A percentile compares a stretch with the other conserved stretches of the same genome.
Evolutionary conservation across 2,113 vertebrate species (phyloP).

Genomic region (Thymallus thymallus): DNA sequence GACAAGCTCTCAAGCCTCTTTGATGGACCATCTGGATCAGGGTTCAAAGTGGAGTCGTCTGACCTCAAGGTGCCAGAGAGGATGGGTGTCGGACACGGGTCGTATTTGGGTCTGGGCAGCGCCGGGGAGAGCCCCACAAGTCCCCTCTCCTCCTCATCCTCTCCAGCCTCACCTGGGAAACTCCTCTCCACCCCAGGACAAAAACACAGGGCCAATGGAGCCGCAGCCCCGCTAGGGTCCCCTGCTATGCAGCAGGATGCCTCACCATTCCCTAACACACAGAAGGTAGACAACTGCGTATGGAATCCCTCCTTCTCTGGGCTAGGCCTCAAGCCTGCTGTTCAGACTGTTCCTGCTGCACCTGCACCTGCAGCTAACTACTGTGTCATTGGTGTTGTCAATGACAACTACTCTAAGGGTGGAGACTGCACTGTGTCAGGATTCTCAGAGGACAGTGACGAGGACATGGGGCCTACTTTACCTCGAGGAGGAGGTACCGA

Average conservation of each 20-base stretch:
- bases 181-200: slow-evolving; percentile 19
- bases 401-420: slow-evolving; percentile 38
- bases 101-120: slow-evolving; percentile 54
- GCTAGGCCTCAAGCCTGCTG: slow-evolving; percentile 14
- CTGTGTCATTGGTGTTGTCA: slow-evolving; percentile 24
- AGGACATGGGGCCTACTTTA: slow-evolving; percentile 32
- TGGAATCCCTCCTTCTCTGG: slow-evolving; percentile 65
- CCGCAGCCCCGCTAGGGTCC: not conserved
- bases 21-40: slow-evolving; percentile 44
- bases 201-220: slow-evolving; percentile 46
- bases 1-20: slow-evolving; percentile 78
- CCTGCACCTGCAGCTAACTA: slow-evolving; percentile 1
- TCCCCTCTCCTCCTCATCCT: slow-evolving; percentile 52
- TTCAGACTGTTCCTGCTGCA: not conserved
- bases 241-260: not conserved
- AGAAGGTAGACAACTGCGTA: slow-evolving; percentile 50
- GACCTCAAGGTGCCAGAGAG: slow-evolving; percentile 65
- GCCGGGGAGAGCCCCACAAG: slow-evolving; percentile 65
- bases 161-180: slow-evolving; percentile 55
- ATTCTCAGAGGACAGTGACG: slow-evolving; percentile 2
- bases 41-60: slow-evolving; percentile 67
- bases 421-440: not conserved
- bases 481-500: not conserved
- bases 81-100: slow-evolving; percentile 17
- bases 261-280: too few relatives aligned